Base-by-base conservation (phyloP, 1,140 invertebrate genomes). In the Cotesia vestalis region DNA sequence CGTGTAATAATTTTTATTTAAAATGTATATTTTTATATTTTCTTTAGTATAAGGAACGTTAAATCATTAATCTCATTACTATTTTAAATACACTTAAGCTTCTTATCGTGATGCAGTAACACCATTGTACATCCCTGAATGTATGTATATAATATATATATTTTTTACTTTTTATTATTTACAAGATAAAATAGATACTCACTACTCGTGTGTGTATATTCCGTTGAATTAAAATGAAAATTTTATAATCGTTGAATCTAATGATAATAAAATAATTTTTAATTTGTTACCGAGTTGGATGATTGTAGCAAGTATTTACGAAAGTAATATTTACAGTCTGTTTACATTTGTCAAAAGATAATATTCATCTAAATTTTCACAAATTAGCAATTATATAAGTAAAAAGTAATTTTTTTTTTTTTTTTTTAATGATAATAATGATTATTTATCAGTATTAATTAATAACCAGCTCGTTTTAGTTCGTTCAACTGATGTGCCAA, bases 401-500 rank as follows among this genome's bases (percentile, higher is more conserved):
- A 11, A 20, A 35, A 12, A 9, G 55, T 61, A 34, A 12, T 8
- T 61, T 61, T 14, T 61, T 14, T 11, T 61, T 11, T 61, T 17
- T 17, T 17, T 17, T 17, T 17, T 17, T 20, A 20, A 57, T 17
- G 1, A 57, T 12, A 61, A 27, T 61, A 27, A 61, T 27, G 27
- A 27, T 27, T 17, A 17, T 17, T 17, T 27, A n/a, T n/a, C 9
- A 12, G 34, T 62, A 69, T 34, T 38, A 51, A 68, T 87, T 78
- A 90, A 79, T 89, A 90, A 40, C 90, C 90, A 73, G 91, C 90
- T 75, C 90, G 88, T 81, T 92, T 89, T 20, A 92, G 78, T 75
- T 91, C 91, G 74, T 89, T 90, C 4, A 95, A 81, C 76, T 95
- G 94, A 76, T 92, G 90, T 1, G 91, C 89, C 17, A 95, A 80